A percentile compares a stretch with the other conserved stretches of the same genome.
Evolutionary conservation across 2,797 vertebrate species (phyloP).

Genomic region (Tarsius wallacei): DNA sequence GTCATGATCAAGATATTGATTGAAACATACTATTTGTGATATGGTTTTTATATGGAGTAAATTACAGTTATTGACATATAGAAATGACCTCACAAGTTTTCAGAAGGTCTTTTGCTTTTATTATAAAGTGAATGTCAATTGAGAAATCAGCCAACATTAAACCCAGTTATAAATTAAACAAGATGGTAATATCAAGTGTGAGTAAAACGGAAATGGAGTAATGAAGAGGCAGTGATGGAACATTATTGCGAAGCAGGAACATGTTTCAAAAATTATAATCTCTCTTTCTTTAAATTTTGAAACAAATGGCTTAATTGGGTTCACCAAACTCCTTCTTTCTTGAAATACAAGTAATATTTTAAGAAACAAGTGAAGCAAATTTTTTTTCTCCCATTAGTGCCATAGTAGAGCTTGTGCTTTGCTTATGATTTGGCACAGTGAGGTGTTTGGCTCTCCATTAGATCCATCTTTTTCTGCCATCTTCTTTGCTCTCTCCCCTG

Average conservation of each 20-base stretch:
- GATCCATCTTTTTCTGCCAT: not conserved
- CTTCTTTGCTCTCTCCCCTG: not conserved
- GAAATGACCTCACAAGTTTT: not conserved
- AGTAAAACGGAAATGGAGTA: not conserved
- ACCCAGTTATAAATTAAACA: not conserved
- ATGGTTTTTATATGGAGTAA: not conserved
- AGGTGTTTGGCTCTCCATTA: not conserved
- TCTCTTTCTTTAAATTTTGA: not conserved
- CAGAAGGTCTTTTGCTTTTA: not conserved
- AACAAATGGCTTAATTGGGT: not conserved
- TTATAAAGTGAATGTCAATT: conserved; percentile 21
- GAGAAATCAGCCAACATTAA: not conserved
- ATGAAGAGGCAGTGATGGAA: not conserved
- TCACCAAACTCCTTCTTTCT: not conserved
- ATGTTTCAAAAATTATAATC: conserved; percentile 1
- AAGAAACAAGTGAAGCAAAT: not conserved
- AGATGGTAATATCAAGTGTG: not conserved
- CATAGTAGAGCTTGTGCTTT: not conserved
- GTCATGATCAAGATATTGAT: not conserved
- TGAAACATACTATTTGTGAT: not conserved
- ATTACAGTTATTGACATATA: not conserved
- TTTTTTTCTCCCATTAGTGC: not conserved
- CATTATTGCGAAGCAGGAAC: not conserved
- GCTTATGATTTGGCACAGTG: not conserved
- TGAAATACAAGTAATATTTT: conserved; percentile 41